phyloP scores from a whole-genome alignment of 2,888 invertebrate species.

The Lasioglossum lativentre region DNA sequence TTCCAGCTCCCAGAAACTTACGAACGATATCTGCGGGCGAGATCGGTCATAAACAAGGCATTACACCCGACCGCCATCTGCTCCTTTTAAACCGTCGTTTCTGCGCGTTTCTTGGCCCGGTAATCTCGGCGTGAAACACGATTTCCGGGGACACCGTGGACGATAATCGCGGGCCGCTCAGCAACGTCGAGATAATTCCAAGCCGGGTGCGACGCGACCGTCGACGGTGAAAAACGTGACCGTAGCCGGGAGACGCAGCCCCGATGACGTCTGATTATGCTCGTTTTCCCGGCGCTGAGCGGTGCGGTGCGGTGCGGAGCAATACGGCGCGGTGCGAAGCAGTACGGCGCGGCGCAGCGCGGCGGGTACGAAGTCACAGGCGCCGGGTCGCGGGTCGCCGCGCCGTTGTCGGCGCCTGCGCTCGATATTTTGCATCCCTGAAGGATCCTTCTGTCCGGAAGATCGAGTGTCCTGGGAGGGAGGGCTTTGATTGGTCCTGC shows the following conservation, averaged over 20 bases:
- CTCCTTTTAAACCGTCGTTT: constrained; percentile 24
- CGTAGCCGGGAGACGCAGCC: neutral
- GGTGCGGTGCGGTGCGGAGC: neutral
- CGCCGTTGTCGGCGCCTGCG: constrained; percentile 30
- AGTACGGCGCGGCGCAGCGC: neutral
- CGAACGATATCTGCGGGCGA: constrained; percentile 33
- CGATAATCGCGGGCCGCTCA: constrained; percentile 20
- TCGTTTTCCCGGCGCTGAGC: neutral
- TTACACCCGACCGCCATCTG: constrained; percentile 33
- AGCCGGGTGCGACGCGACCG: neutral
- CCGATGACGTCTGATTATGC: constrained; percentile 20
- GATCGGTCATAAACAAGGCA: constrained; percentile 48
- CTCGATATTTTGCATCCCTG: constrained; percentile 52
- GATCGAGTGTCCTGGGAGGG: constrained; percentile 49
- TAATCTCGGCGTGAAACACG: constrained; percentile 42
- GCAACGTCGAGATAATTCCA: neutral
- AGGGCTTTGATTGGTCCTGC: constrained; percentile 48
- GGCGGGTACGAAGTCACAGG: neutral
- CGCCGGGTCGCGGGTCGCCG: constrained; percentile 6
- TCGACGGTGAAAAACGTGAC: constrained; percentile 6
- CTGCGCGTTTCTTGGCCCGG: neutral
- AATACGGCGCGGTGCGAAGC: too few relatives aligned
- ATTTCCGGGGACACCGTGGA: constrained; percentile 42
- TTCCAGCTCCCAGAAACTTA: constrained; percentile 43
- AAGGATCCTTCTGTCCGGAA: constrained; percentile 46